Base-by-base conservation (phyloP, 2,797 vertebrate genomes). In the Hypotaenidia okinawae region DNA sequence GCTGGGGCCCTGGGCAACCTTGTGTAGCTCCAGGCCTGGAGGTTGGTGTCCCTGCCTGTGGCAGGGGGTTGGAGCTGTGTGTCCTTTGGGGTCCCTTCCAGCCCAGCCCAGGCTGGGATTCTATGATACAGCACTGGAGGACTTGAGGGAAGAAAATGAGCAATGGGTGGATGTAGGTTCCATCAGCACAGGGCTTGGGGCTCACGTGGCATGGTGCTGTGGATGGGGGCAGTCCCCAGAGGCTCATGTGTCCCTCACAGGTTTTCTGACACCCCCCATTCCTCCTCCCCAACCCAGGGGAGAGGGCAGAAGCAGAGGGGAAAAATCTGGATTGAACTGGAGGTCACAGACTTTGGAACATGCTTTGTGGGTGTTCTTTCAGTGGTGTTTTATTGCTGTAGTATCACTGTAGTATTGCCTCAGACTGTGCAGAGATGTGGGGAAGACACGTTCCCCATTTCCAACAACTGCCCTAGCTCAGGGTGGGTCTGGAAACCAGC, bases 171-270 rank as follows among this genome's bases (percentile, higher is more conserved):
- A 6, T 43, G 76, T 18, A 5, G 5, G 45, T 6, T 52, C 51
- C 4, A 1, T 1, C 39, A 0, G 0, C 6, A 39, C 21, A 2
- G 68, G 30, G 62, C 66, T 27, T 18, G 10, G 55, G 27, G 52
- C 63, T 25, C 3, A 1, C 7, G 23, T 10, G 35, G 32, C 16
- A 2, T 2, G 12, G 52, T 23, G 30, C 37, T 8, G 0, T 2
- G 16, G 39, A 1, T 13, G 18, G 47, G 49, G 30, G 9, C 24
- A 16, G 45, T 23, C 32, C 63, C 0, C 0, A 18, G 10, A 10
- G 10, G 16, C 39, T 70, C 3, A 0, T 5, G 4, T 19, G 39
- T 64, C 63, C 39, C 23, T 39, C 1, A 2, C 25, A 28, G 61
- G 37, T 52, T 72, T 1, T 0, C 47, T 55, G 58, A 28, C 43